phyloP scores from a whole-genome alignment of 2,797 vertebrate species.

The Hylomyscus alleni region DNA sequence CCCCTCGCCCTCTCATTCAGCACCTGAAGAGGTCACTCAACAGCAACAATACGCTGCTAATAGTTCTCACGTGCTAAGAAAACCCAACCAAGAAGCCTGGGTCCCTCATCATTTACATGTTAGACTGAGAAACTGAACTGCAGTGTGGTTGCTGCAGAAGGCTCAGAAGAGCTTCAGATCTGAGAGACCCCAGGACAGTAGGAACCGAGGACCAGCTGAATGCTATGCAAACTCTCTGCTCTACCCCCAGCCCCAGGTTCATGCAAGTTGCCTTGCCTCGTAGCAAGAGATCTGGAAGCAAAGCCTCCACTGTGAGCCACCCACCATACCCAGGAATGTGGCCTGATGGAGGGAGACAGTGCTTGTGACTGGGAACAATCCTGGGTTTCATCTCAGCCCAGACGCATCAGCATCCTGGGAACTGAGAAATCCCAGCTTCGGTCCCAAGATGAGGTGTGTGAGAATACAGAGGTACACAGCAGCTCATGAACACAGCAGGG shows the following conservation, averaged over 20 bases:
- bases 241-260: not conserved
- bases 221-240: no score
- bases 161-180: not conserved
- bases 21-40: no score
- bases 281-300: not conserved
- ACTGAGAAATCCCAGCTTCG: not conserved
- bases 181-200: not conserved
- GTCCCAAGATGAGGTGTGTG: not conserved
- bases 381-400: not conserved
- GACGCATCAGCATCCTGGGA: not conserved
- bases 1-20: not conserved
- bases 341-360: not conserved
- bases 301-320: not conserved
- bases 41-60: fast-evolving
- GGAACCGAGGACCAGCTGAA: not conserved
- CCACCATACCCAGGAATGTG: not conserved
- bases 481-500: not conserved
- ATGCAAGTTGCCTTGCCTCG: not conserved
- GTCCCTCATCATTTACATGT: not conserved
- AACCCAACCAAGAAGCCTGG: not conserved
- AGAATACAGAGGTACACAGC: not conserved
- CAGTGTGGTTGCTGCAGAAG: no score
- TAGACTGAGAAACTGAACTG: not conserved
- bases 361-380: not conserved
- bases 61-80: not conserved